phyloP scores from a whole-genome alignment of 2,113 vertebrate species.

The Corythaeola cristata region DNA sequence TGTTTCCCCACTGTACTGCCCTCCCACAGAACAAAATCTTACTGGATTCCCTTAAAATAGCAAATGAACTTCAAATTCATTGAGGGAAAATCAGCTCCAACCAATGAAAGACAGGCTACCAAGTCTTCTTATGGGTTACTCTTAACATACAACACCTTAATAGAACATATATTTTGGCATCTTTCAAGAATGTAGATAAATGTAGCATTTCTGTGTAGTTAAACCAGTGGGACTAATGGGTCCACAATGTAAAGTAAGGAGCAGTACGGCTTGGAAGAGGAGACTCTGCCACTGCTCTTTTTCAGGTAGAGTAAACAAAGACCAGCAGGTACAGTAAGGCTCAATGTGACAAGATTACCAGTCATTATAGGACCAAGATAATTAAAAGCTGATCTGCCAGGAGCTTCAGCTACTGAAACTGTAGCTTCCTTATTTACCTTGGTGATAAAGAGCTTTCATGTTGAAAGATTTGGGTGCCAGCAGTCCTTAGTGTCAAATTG shows the following conservation, averaged over 20 bases:
- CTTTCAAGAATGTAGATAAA: not conserved
- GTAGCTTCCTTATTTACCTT: not conserved
- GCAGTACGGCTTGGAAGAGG: not conserved
- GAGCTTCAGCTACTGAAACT: not conserved
- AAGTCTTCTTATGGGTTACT: not conserved
- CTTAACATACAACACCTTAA: not conserved
- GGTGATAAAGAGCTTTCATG: not conserved
- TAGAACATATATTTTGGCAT: not conserved
- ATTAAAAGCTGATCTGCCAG: not conserved
- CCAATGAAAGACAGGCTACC: not conserved
- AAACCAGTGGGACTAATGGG: not conserved
- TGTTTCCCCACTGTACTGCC: not conserved
- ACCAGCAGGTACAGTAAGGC: not conserved
- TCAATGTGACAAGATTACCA: not conserved
- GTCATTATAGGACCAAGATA: not conserved
- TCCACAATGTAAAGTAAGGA: not conserved
- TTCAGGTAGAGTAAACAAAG: not conserved
- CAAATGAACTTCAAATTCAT: slow-evolving; percentile 1
- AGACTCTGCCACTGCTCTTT: not conserved
- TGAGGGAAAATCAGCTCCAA: not conserved
- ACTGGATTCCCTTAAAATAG: slow-evolving; percentile 11
- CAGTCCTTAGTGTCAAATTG: not conserved
- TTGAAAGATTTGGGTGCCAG: not conserved
- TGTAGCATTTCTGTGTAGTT: not conserved
- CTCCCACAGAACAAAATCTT: slow-evolving; percentile 1